Evolutionary conservation across 1,140 invertebrate genomes (phyloP), one percentile per base, ranked within the genome.

Genomic region (Atopsyche davidsoni): DNA sequence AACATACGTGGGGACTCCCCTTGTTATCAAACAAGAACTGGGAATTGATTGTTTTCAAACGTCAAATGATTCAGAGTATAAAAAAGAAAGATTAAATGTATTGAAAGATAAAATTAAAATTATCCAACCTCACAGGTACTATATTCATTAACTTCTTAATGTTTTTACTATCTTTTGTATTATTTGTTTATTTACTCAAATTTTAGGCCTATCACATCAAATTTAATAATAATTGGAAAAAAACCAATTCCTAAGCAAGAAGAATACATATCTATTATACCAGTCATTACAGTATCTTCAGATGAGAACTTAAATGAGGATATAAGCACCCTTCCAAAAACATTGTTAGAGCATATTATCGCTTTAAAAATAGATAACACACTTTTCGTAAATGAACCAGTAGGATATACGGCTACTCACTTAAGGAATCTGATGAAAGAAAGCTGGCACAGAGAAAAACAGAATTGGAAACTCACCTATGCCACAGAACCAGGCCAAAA

Each of bases 21-120:
- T 53, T 3, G 17, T 61, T 1, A 62, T 59, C 2, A 49, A 55
- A 9, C 46, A 47, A n/a, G 66, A 68, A 16, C 65, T 64, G 40
- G 36, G 46, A 18, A 38, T 22, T 31, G 23, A 14, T 24, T 3
- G 24, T 16, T 43, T 17, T 34, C 19, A 19, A 13, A 32, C 17
- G 7, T 50, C 43, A 24, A 28, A 40, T 35, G 11, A 25, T 3
- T 46, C 41, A 6, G 31, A 35, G 19, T 53, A 57, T 25, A 43
- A 44, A 47, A 25, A 25, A 22, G 14, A 34, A 43, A 44, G 41
- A 24, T 44, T 43, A 28, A 43, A 56, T 32, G n/a, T n/a, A 14
- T 36, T 46, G 28, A 35, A 46, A 38, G 11, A n/a, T 13, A 51
- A 58, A 45, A 50, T 53, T 21, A 24, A 51, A 31, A 22, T 21